Base-by-base conservation (phyloP, 2,888 invertebrate species). In the Platycheirus albimanus region DNA sequence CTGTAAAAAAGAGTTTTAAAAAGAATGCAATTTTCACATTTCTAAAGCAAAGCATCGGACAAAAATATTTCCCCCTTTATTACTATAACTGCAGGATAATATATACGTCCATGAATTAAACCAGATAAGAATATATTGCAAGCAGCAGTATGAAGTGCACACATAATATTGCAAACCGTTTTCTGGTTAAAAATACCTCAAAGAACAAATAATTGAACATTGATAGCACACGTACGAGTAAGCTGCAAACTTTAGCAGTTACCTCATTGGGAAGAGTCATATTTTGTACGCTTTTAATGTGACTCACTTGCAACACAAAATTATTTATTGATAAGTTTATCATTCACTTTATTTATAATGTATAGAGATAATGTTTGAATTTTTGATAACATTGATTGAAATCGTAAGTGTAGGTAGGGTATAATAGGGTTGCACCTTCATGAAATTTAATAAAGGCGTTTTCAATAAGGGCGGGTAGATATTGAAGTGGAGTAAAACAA, bases 351-450 rank as follows among this genome's bases (percentile, higher is more conserved):
- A 24, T n/a, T n/a, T n/a, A n/a, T n/a, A n/a, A n/a, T n/a, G n/a
- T n/a, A n/a, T n/a, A n/a, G n/a, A n/a, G n/a, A n/a, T n/a, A n/a
- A n/a, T n/a, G n/a, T n/a, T n/a, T n/a, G n/a, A n/a, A n/a, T n/a
- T n/a, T n/a, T n/a, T n/a, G n/a, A n/a, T n/a, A n/a, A n/a, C n/a
- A 52, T 52, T 17, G 36, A 54, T 54, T 36, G 19, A 4, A 54
- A 20, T 54, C n/a, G 15, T 2, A 33, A 24, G 24, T 4, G 5
- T 7, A 33, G 1, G 30, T 33, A 33, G 30, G 30, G 30, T 33
- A 33, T 4, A 33, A 33, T 33, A 8, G 30, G 30, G 30, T 33
- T 33, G n/a, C n/a, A n/a, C n/a, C n/a, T n/a, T n/a, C n/a, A n/a
- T n/a, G n/a, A n/a, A n/a, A n/a, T n/a, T n/a, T n/a, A n/a, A n/a